Conservation (phyloP, 2,797 vertebrate genomes). For the Adelosebastes latens region DNA sequence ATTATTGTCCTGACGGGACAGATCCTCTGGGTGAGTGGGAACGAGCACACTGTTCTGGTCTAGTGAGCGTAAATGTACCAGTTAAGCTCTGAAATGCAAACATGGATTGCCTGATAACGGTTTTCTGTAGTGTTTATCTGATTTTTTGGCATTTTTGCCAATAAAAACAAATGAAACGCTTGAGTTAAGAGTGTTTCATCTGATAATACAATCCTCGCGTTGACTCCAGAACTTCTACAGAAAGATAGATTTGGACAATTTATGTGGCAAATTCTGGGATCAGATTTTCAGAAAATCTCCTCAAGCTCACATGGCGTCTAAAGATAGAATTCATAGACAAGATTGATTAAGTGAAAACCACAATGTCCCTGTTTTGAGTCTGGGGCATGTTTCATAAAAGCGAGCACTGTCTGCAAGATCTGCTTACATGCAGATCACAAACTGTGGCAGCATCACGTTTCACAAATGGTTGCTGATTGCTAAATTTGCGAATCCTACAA, state of each 20-base stretch:
- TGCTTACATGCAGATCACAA: neutral
- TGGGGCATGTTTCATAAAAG: neutral
- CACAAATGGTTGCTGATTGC: neutral
- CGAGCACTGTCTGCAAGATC: neutral
- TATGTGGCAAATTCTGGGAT: neutral
- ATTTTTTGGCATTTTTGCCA: neutral
- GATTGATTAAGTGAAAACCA: neutral
- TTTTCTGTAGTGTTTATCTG: neutral
- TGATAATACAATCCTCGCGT: neutral
- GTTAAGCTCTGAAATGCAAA: slow-evolving; percentile 20
- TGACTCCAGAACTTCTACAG: neutral
- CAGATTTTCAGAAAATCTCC: neutral
- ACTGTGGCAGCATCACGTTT: neutral
- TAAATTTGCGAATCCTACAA: neutral
- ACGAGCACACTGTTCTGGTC: neutral
- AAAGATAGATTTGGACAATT: neutral
- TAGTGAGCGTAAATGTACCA: slow-evolving; percentile 9
- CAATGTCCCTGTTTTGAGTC: neutral
- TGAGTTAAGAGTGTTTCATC: neutral
- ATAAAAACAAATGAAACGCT: neutral
- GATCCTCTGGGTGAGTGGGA: slow-evolving; percentile 21
- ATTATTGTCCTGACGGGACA: slow-evolving; percentile 17
- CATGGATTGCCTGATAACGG: neutral
- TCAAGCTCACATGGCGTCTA: neutral
- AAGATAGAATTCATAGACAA: neutral